Conservation (phyloP, 2,888 invertebrate species). For the Linnaemya vulpina region DNA sequence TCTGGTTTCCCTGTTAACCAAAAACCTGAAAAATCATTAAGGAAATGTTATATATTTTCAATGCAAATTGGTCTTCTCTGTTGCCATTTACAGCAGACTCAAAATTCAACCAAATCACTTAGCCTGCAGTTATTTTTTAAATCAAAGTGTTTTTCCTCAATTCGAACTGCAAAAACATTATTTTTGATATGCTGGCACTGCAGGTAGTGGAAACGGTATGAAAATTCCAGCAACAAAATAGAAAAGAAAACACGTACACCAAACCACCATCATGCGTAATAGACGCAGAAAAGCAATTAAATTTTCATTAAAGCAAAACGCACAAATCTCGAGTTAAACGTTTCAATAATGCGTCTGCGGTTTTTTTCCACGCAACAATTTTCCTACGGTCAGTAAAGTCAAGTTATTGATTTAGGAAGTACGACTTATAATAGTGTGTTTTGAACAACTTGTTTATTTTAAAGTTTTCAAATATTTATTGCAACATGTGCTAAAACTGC, state of each 20-base stretch:
- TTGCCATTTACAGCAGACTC: not conserved
- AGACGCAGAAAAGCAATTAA: conserved; percentile 65
- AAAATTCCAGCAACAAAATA: not conserved
- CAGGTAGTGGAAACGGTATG: conserved; percentile 54
- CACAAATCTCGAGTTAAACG: conserved; percentile 48
- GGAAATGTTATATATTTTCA: not conserved
- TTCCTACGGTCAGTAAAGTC: conserved; percentile 44
- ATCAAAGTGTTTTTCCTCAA: conserved; percentile 40
- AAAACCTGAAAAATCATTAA: too few species aligned
- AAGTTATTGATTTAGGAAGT: conserved; percentile 54
- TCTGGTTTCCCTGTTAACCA: too few species aligned
- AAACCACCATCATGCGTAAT: conserved; percentile 57
- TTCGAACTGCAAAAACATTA: not conserved
- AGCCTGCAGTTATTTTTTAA: conserved; percentile 16
- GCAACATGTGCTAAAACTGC: conserved; percentile 65
- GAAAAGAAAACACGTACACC: not conserved
- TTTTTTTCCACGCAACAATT: conserved; percentile 23
- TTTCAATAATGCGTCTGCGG: conserved; percentile 62
- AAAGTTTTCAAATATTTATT: conserved; percentile 25
- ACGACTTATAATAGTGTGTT: not conserved
- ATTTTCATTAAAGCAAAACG: conserved; percentile 60
- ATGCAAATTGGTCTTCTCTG: conserved; percentile 23
- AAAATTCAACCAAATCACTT: conserved; percentile 2
- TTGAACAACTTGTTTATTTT: conserved; percentile 28
- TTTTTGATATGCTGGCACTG: conserved; percentile 19